phyloP scores from a whole-genome alignment of 1,140 invertebrate genomes.

The Psix sp. region DNA sequence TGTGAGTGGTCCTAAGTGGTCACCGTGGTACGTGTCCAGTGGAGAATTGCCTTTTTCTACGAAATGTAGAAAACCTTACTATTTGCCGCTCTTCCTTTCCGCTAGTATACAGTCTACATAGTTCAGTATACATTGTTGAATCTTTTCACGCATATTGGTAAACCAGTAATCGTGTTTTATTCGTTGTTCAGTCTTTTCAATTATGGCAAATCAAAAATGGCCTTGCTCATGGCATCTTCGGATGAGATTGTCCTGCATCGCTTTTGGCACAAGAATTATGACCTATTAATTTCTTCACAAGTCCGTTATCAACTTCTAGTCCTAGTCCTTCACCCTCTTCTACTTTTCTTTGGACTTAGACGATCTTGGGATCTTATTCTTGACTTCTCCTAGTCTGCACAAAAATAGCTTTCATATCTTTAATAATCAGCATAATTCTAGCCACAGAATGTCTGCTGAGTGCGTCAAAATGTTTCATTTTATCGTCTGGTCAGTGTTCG shows the following conservation, averaged over 20 bases:
- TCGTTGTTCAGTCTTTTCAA: conserved; percentile 17
- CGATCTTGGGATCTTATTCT: conserved; percentile 1
- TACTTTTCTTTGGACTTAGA: neutral
- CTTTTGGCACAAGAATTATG: conserved; percentile 14
- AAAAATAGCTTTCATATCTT: neutral
- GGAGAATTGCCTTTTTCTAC: conserved; percentile 47
- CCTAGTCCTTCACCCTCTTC: neutral
- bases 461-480: conserved; percentile 69
- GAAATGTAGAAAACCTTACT: conserved; percentile 44
- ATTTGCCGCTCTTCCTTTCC: conserved; percentile 33
- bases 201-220: conserved; percentile 25
- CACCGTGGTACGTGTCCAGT: conserved; percentile 53
- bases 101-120: conserved; percentile 55
- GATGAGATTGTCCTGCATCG: conserved; percentile 21
- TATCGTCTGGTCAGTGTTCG: conserved; percentile 58
- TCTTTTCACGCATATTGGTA: conserved; percentile 5
- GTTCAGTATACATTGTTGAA: conserved; percentile 37
- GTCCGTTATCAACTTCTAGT: conserved; percentile 5
- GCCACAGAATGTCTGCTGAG: conserved; percentile 53
- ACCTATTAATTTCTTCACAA: conserved; percentile 14
- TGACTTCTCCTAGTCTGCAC: conserved; percentile 12
- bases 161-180: conserved; percentile 31
- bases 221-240: conserved; percentile 26
- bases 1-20: conserved; percentile 62
- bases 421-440: neutral